A percentile compares a stretch with the other conserved stretches of the same genome.
Conservation (phyloP, 2,888 invertebrate species). For the Drosophila nigricruria region DNA sequence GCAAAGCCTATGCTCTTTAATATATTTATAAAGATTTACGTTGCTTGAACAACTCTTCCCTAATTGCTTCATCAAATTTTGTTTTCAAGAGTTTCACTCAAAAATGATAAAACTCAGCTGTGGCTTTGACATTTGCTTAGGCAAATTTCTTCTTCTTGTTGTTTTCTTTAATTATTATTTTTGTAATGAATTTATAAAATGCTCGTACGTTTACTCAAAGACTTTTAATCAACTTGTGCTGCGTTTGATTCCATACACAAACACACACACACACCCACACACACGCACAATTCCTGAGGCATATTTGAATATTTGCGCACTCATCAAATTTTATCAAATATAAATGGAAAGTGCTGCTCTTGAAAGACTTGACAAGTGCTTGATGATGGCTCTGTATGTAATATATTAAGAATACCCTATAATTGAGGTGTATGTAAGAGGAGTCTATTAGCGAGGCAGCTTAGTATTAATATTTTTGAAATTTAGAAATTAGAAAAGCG, state of each 20-base stretch:
- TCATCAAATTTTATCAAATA: slow-evolving; percentile 41
- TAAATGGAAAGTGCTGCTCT: slow-evolving; percentile 33
- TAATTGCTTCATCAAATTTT: slow-evolving; percentile 22
- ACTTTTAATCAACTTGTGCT: slow-evolving; percentile 48
- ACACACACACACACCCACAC: slow-evolving; percentile 9
- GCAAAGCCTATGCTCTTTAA: not conserved
- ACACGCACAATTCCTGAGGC: slow-evolving; percentile 31
- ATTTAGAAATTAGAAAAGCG: too few relatives aligned
- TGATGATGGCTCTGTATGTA: slow-evolving; percentile 3
- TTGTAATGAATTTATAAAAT: slow-evolving; percentile 32
- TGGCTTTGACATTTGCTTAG: slow-evolving; percentile 13
- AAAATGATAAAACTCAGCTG: slow-evolving; percentile 1
- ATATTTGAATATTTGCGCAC: slow-evolving; percentile 47
- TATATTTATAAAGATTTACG: not conserved
- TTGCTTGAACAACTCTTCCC: slow-evolving; percentile 4
- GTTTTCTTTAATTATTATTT: slow-evolving; percentile 25
- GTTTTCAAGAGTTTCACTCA: slow-evolving; percentile 1
- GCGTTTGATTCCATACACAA: slow-evolving; percentile 26
- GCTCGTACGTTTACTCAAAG: slow-evolving; percentile 39
- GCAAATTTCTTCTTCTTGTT: slow-evolving; percentile 16
- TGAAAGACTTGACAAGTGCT: slow-evolving; percentile 27
- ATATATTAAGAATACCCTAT: slow-evolving; percentile 10
- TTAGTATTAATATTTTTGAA: too few relatives aligned
- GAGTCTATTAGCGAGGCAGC: not conserved
- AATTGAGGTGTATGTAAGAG: not conserved